Evolutionary conservation across 2,888 invertebrate species (phyloP).

Genomic region (Pristionchus entomophagus): DNA sequence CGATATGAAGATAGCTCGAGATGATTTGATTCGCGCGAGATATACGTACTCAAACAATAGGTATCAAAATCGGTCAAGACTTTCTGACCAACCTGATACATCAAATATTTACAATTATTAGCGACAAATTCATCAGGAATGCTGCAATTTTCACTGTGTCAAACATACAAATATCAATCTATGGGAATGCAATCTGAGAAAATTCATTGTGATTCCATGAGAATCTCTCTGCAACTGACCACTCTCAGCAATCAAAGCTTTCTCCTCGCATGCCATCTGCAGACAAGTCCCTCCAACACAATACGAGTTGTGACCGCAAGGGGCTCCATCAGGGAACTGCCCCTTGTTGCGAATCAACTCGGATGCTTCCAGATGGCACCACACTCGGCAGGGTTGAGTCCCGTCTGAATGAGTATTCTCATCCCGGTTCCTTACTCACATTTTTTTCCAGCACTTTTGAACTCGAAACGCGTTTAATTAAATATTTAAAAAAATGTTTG

Average conservation of each 20-base stretch:
- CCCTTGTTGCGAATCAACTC: slow-evolving; percentile 76
- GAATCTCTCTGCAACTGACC: not conserved
- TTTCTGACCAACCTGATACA: no score
- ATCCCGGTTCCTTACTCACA: not conserved
- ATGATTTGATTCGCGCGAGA: no score
- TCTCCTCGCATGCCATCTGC: slow-evolving; percentile 47
- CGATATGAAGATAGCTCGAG: no score
- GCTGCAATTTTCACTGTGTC: no score
- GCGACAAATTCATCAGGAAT: no score
- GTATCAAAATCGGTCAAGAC: no score
- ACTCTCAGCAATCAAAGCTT: not conserved
- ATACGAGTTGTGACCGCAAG: slow-evolving; percentile 70
- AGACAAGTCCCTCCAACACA: slow-evolving; percentile 74
- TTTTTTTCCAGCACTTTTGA: no score
- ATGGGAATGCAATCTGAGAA: no score
- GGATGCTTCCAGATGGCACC: slow-evolving; percentile 74
- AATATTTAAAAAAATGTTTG: not conserved
- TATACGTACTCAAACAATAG: no score
- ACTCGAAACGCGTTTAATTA: not conserved
- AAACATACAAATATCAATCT: no score
- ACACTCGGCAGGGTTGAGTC: slow-evolving; percentile 75
- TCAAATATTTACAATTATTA: no score
- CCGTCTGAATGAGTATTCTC: slow-evolving; percentile 69
- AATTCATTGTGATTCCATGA: not conserved
- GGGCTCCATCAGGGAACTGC: slow-evolving; percentile 75